Percentiles rank a stretch among this genome's conserved stretches.
These are phyloP conservation scores for Ceryle rudis DNA, from an alignment of 2,797 vertebrate genomes.

Conservation along the genomic window DNA sequence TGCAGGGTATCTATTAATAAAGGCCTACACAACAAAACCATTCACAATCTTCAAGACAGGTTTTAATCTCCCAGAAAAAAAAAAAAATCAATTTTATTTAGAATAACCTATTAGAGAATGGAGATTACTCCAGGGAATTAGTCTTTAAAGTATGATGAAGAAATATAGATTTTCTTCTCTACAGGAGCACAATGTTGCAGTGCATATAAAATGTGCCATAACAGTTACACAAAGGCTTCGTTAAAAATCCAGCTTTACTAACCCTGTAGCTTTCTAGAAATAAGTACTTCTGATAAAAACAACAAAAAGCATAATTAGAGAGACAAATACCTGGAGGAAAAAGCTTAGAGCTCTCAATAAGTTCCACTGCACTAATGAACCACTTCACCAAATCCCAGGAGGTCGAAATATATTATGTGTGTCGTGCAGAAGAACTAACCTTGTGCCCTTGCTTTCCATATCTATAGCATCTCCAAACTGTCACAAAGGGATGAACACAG, in stretches of 20 bases:
- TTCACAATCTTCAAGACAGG: constrained; percentile 67
- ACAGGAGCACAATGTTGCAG: constrained; percentile 54
- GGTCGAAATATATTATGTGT: not conserved
- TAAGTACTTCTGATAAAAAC: not conserved
- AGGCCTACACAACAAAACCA: constrained; percentile 62
- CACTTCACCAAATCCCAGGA: not conserved
- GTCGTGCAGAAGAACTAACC: constrained; percentile 1
- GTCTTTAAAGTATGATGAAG: constrained; percentile 68
- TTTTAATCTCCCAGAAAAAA: constrained; percentile 64
- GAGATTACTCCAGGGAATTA: constrained; percentile 71
- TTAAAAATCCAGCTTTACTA: constrained; percentile 26
- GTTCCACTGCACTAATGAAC: constrained; percentile 38
- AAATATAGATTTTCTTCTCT: constrained; percentile 75
- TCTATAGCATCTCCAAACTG: constrained; percentile 22
- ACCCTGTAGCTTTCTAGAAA: not conserved
- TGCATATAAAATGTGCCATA: constrained; percentile 35
- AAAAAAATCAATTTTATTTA: constrained; percentile 76
- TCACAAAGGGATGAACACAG: not conserved
- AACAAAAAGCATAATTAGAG: not conserved
- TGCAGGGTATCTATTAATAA: constrained; percentile 78
- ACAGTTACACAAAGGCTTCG: constrained; percentile 47
- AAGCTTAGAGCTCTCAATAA: not conserved
- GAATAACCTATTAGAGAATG: constrained; percentile 74
- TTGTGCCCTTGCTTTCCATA: constrained; percentile 57
- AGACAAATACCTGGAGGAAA: constrained; percentile 28